These are phyloP conservation scores for Sebastes matsubarae DNA, from an alignment of 2,797 vertebrate species.

Conservation along the genomic window DNA sequence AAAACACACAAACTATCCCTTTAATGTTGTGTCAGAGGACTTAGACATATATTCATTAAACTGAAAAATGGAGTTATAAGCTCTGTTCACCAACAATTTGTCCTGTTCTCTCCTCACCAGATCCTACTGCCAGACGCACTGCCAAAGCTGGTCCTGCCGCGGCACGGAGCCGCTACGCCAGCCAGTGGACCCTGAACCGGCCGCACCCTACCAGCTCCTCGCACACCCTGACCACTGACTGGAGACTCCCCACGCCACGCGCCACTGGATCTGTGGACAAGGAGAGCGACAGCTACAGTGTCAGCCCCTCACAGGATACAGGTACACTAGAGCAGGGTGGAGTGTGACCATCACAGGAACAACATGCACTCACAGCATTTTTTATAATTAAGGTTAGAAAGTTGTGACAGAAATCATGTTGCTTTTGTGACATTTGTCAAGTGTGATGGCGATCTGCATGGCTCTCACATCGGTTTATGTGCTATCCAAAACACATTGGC, in stretches of 20 bases:
- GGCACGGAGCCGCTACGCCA: slow-evolving; percentile 94
- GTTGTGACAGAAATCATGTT: slow-evolving; percentile 17
- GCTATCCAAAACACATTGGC: slow-evolving; percentile 9
- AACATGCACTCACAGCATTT: not conserved
- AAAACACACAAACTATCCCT: too few relatives aligned
- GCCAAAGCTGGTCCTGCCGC: slow-evolving; percentile 95
- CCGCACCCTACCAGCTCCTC: slow-evolving; percentile 96
- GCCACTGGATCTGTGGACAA: slow-evolving; percentile 96
- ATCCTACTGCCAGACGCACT: slow-evolving; percentile 96
- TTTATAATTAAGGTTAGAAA: not conserved
- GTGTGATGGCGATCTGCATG: not conserved
- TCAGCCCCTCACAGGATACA: slow-evolving; percentile 98
- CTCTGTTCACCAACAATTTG: not conserved
- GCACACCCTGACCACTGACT: slow-evolving; percentile 97
- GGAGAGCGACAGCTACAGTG: slow-evolving; percentile 98
- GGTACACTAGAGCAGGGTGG: slow-evolving; percentile 73
- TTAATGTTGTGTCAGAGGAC: not conserved
- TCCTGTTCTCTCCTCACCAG: slow-evolving; percentile 67
- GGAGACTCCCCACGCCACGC: slow-evolving; percentile 95
- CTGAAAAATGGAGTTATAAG: not conserved
- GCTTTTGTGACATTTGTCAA: slow-evolving; percentile 8
- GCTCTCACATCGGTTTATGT: not conserved
- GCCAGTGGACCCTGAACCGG: slow-evolving; percentile 99
- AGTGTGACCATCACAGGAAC: not conserved
- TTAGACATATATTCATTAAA: not conserved